Evolutionary conservation across 2,113 vertebrate species (phyloP).

Genomic region (Oreochromis aureus): DNA sequence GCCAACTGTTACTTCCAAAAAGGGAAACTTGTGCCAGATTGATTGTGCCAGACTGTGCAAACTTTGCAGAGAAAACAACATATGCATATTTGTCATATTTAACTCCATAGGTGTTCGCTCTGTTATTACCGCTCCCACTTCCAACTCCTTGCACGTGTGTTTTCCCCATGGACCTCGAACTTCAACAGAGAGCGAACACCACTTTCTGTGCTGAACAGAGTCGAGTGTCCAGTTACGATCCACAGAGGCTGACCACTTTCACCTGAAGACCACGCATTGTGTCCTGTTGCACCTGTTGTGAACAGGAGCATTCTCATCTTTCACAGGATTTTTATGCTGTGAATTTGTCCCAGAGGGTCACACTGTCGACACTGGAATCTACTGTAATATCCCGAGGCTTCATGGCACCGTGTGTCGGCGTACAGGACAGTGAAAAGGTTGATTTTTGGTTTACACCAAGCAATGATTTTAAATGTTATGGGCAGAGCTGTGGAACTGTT

Average conservation of each 20-base stretch:
- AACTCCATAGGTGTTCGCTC: neutral
- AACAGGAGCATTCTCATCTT: neutral
- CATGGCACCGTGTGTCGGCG: rapidly evolving
- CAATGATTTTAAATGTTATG: neutral
- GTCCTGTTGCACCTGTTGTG: neutral
- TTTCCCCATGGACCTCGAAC: neutral
- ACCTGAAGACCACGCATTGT: neutral
- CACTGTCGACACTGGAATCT: neutral
- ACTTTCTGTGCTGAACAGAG: neutral
- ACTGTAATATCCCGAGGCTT: neutral
- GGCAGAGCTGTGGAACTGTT: neutral
- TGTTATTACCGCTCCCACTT: neutral
- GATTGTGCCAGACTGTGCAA: neutral
- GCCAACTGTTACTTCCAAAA: neutral
- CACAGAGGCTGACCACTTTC: neutral
- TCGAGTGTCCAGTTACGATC: neutral
- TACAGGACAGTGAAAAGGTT: neutral
- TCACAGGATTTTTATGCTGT: neutral
- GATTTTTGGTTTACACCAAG: neutral
- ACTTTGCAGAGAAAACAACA: neutral
- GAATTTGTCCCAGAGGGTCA: neutral
- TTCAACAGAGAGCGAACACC: neutral
- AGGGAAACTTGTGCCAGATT: neutral
- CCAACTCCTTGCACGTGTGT: neutral
- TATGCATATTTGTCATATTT: neutral